Evolutionary conservation across 2,797 vertebrate genomes (phyloP), one percentile per base, ranked within the genome.

Genomic region (Scleropages formosus): DNA sequence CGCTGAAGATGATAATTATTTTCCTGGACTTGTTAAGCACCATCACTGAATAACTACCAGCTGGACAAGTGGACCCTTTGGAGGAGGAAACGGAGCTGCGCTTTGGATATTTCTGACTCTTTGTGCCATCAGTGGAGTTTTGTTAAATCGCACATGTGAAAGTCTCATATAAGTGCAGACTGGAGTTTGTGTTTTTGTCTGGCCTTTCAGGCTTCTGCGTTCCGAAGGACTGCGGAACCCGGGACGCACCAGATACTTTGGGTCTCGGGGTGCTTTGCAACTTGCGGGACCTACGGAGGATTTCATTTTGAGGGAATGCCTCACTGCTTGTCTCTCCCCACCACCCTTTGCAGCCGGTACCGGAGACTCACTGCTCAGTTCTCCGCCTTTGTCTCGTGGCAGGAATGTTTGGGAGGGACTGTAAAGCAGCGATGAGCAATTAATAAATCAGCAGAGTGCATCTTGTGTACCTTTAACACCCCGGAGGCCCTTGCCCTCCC

Each of bases 41-140:
- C 27, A 70, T 59, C 59, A 39, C 70, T 16, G 27, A 39, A 72
- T 44, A 72, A 60, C 39, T 44, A 72, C 70, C 70, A 60, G 53
- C 70, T 39, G 70, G 70, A 72, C 26, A 46, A 72, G 53, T 72
- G 70, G 53, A 72, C 70, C 31, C 56, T 59, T 39, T 59, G 70
- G 70, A 60, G 51, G 39, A 39, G 63, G 27, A 67, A n/a, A 46
- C 20, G 20, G 51, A 60, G 56, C 46, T 53, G 39, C 47, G 64
- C 24, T 67, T 67, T 51, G 58, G n/a, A 27, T 67, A 18, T 68
- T 65, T 67, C 27, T 13, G 0, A 0, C n/a, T 59, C 39, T 75
- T 46, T 68, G 18, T 59, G 20, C 58, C 75, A 20, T 58, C 67
- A 56, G 8, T 56, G 26, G 51, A 66, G 18, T 39, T 44, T 62